Base-by-base conservation (phyloP, 2,113 vertebrate species). In the Muscicapa adusta region DNA sequence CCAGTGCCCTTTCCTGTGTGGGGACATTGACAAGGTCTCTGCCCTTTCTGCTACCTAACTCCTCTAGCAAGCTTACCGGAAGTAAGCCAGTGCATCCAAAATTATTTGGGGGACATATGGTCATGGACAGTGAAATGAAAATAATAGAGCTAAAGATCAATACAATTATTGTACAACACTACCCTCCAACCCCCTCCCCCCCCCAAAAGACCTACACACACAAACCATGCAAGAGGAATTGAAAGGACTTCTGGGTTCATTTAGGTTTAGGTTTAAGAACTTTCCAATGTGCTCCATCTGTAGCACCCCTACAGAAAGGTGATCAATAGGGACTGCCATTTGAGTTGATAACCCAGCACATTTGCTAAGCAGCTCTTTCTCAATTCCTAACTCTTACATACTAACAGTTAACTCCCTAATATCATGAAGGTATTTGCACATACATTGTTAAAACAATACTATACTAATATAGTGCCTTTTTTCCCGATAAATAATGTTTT, bases 1-100 rank as follows among this genome's bases (percentile, higher is more conserved):
- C 4, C 3, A 0, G 28, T 36, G 10, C 15, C 25, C 31, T 83
- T 73, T 68, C 28, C 17, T 29, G n/a, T 2, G 0, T 23, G 18
- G 18, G 42, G 6, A 31, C 8, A 24, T 4, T 60, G 53, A 40
- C 22, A 56, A 18, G 5, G 28, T 23, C 8, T 24, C 29, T 67
- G 33, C 48, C 74, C 47, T 67, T 72, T 18, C 24, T 22, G 18
- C 19, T 22, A 6, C 34, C 26, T 42, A 81, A 62, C 8, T 45
- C 11, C 54, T 53, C 50, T 54, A 7, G 33, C 29, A 76, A 56
- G 36, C 11, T 66, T 38, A 6, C 7, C 13, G 50, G 50, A 92
- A 72, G 7, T 14, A 36, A 83, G 13, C 4, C 54, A 76, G 53
- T 40, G 48, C 36, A 88, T 38, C 31, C 28, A 54, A 20, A 89